Percentiles rank a stretch among this genome's conserved stretches.
phyloP scores from a whole-genome alignment of 2,113 vertebrate genomes.

The Cryptoleucopteryx plumbea region DNA sequence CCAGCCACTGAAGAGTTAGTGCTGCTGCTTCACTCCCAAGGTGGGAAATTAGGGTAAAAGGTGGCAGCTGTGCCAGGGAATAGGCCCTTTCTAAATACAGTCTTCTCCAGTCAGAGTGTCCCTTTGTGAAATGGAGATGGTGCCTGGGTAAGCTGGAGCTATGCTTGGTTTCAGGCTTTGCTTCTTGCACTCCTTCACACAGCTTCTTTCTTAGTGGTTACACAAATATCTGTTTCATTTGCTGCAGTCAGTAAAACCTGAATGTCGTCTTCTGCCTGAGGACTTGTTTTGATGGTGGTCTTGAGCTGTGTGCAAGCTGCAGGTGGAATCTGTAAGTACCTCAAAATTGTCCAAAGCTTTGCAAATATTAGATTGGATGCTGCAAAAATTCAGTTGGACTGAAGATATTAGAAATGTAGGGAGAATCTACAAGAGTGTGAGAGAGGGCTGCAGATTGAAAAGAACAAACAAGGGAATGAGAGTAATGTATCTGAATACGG shows the following conservation, averaged over 20 bases:
- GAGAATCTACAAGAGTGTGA: no score
- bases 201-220: neutral
- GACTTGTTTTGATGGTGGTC: neutral
- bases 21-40: neutral
- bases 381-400: neutral
- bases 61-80: neutral
- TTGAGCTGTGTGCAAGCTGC: neutral
- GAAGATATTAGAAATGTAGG: neutral
- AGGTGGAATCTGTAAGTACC: neutral
- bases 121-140: accelerated
- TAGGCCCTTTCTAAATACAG: neutral
- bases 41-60: neutral
- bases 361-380: neutral
- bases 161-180: neutral
- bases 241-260: neutral
- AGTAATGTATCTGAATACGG: neutral
- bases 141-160: accelerated
- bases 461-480: neutral
- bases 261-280: neutral
- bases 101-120: neutral
- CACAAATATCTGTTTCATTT: neutral
- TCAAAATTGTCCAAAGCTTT: neutral
- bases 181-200: accelerated
- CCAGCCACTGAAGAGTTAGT: neutral
- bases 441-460: neutral